Evolutionary conservation across 1,140 invertebrate genomes (phyloP), one percentile per base, ranked within the genome.

Genomic region (Leptopilina boulardi): DNA sequence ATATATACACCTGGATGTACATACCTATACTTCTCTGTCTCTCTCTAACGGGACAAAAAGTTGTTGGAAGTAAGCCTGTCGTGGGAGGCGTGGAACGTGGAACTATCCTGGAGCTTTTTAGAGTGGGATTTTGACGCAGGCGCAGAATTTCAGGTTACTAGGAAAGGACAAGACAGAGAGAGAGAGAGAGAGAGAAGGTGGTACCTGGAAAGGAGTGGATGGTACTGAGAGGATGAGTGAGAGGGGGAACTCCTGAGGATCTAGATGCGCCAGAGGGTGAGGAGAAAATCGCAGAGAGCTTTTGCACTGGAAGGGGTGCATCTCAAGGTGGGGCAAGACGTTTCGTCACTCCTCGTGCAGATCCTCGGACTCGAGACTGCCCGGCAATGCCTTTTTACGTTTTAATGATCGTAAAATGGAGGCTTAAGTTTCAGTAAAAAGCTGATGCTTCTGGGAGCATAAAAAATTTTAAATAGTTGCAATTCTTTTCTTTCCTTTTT

Each of bases 11-110:
- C 59, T 23, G 26, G 23, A 15, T n/a, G 59, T 30, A 66, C 59
- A 30, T 66, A 66, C 59, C 59, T 66, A 30, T 66, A 59, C 23
- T 9, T 23, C 21, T 42, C 41, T n/a, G 1, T 15, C 30, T 34
- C 47, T 54, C 78, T 77, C 74, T 15, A 51, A 82, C 78, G 56
- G 47, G 73, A 77, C 74, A 82, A 84, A 86, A 85, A 86, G 79
- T 83, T 85, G 75, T 51, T 73, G 71, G 77, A 86, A 87, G 83
- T 86, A 88, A 89, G 85, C 87, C 85, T 88, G 86, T 84, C 82
- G 82, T 80, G 79, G 87, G 85, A 88, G 87, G 87, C 87, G 87
- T 89, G 87, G 88, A 89, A 86, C 83, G 82, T 70, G 85, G 83
- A 77, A 79, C 59, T 71, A 38, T 73, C 76, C 73, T 70, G 73